Base-by-base conservation (phyloP, 2,113 vertebrate genomes). In the Ceyx cyanopectus region DNA sequence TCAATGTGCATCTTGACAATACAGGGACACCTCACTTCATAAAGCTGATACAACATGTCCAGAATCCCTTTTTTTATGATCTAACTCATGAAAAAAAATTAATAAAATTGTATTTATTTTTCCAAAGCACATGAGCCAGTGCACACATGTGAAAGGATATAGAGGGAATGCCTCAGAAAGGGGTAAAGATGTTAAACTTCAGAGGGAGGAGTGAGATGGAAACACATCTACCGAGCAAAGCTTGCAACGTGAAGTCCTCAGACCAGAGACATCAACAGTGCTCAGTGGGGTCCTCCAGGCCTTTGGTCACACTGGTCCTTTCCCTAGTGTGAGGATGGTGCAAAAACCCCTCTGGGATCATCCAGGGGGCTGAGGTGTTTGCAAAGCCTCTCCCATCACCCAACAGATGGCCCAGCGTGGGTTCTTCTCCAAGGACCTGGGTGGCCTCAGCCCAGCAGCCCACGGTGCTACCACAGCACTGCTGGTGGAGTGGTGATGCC, bases 71-170 rank as follows among this genome's bases (percentile, higher is more conserved):
- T 21, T 60, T 85, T 85, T 68, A 95, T 88, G 63, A 88, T 65
- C 50, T 69, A 93, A 56, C 58, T 58, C 90, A 72, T 62, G 93
- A 69, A 95, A 92, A 81, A 73, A 92, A 85, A 73, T 92, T 94
- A 94, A 96, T 96, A 96, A 96, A 90, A 56, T 10, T 26, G 10
- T 77, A 82, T 95, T 95, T 93, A 62, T 76, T 89, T 85, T 94
- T 67, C 82, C 84, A 83, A 92, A 91, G 81, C 74, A 37, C 22
- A 23, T 45, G 45, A 70, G 81, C 13, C 75, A 70, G 81, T 10
- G 82, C 85, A 77, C 82, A 70, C 27, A 30, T 87, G 89, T 58
- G 92, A 57, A 51, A 37, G 87, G 54, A 77, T 41, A 34, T 17
- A 40, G 12, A 18, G 16, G 13, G 41, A 77, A 50, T 14, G 6